Evolutionary conservation across 2,113 vertebrate genomes (phyloP), one percentile per base, ranked within the genome.

Genomic region (Chauna torquata): DNA sequence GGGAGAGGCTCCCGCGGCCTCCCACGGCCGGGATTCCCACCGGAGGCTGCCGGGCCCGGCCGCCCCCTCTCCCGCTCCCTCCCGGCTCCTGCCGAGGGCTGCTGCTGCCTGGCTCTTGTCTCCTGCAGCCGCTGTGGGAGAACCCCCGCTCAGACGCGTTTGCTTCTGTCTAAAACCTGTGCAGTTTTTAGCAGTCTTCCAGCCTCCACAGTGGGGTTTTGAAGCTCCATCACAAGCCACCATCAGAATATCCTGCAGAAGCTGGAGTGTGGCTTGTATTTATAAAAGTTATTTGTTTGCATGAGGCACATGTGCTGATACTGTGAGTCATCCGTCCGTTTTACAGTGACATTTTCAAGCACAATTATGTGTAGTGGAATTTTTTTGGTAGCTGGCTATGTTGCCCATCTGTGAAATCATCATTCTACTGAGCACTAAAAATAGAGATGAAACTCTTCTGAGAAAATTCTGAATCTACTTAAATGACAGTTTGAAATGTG

Each of bases 341-440:
- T 88, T 62, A 87, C 90, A 84, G 97, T 96, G 97, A 96, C 97
- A 98, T 98, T 98, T 98, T 97, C 93, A 90, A 98, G 95, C 94
- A 97, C 96, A 97, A 94, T 98, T 98, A 94, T 92, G 95, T 97
- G 93, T 95, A 96, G 97, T 95, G 96, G 94, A 97, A 94, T 97
- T 95, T 97, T 97, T 97, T 96, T 96, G 94, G 91, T 95, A 95
- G 94, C 95, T 97, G 95, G 97, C 91, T 96, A 83, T 97, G 96
- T 96, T 96, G 94, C 96, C 98, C 97, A 97, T 98, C 95, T 98
- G 98, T 97, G 97, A 97, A 96, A 95, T 97, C 96, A 92, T 97
- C 94, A 97, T 96, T 95, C 89, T 96, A 95, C 93, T 36, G 58
- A 96, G 87, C 74, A 87, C 97, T 95, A 94, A 95, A 97, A 97